Evolutionary conservation across 2,797 vertebrate species (phyloP).

Genomic region (Crypturellus tataupa): DNA sequence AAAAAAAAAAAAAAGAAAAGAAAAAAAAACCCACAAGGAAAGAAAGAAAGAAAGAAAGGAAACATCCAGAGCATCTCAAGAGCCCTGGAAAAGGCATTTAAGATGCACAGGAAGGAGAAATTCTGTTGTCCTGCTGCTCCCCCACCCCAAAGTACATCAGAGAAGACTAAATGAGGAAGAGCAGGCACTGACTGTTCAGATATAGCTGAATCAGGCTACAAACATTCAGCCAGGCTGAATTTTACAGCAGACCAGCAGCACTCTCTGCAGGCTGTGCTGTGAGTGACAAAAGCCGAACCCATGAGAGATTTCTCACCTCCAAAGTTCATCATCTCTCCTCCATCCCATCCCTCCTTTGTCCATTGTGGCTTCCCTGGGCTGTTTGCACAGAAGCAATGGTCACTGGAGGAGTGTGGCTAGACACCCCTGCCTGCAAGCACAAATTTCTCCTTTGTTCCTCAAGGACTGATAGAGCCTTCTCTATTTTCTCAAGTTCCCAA

Average conservation of each 20-base stretch:
- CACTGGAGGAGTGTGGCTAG: background rate
- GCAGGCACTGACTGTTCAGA: background rate
- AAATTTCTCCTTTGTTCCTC: background rate
- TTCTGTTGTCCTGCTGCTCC: background rate
- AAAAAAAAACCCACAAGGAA: background rate
- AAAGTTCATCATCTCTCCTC: too few relatives aligned
- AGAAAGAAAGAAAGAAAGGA: background rate
- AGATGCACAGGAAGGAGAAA: background rate
- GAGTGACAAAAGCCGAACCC: fast-evolving
- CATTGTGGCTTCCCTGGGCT: fast-evolving
- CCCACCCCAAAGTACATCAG: background rate
- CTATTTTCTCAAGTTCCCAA: fast-evolving
- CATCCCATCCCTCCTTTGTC: fast-evolving
- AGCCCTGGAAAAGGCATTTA: fast-evolving
- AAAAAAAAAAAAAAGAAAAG: background rate
- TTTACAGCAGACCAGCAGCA: background rate
- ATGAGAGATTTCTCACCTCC: too few relatives aligned
- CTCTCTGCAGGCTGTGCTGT: background rate
- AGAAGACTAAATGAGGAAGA: background rate
- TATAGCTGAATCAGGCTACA: fast-evolving
- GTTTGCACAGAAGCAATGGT: background rate
- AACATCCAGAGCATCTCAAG: background rate
- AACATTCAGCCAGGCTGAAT: fast-evolving
- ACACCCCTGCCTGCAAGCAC: background rate
- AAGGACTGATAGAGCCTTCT: background rate